phyloP scores from a whole-genome alignment of 2,888 invertebrate species.

The Deroplatys truncata region DNA sequence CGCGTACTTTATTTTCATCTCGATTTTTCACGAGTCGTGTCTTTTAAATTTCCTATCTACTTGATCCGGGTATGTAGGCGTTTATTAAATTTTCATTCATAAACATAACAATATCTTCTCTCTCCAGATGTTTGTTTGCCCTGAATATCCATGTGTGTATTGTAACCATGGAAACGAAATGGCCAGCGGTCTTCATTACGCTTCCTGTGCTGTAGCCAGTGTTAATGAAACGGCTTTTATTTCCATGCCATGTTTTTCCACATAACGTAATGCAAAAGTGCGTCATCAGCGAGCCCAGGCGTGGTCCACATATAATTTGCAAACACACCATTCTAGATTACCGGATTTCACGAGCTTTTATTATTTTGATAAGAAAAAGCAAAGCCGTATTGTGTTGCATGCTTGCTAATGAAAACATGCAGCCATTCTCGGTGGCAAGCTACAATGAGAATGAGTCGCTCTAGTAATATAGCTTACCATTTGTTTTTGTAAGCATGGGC shows the following conservation, averaged over 20 bases:
- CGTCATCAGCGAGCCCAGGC: background rate
- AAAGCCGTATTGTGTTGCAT: background rate
- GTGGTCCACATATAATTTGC: background rate
- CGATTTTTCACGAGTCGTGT: too few species aligned
- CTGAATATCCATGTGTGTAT: too few species aligned
- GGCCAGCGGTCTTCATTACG: background rate
- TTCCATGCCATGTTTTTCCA: background rate
- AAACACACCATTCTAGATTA: background rate
- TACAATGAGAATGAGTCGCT: background rate
- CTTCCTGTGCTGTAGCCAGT: background rate
- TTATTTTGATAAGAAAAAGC: background rate
- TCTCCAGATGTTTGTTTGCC: too few species aligned
- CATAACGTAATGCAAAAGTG: background rate
- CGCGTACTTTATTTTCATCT: too few species aligned
- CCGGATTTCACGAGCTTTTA: background rate
- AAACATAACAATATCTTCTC: too few species aligned
- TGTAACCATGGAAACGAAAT: background rate
- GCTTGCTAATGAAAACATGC: background rate
- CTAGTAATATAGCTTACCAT: background rate
- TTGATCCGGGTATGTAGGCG: background rate
- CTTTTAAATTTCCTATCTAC: too few species aligned
- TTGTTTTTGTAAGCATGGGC: background rate
- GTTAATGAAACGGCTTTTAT: background rate
- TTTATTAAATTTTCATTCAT: background rate
- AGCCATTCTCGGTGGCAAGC: background rate